Conservation (phyloP, 1,140 invertebrate genomes). For the Drosophila pruinosa region DNA sequence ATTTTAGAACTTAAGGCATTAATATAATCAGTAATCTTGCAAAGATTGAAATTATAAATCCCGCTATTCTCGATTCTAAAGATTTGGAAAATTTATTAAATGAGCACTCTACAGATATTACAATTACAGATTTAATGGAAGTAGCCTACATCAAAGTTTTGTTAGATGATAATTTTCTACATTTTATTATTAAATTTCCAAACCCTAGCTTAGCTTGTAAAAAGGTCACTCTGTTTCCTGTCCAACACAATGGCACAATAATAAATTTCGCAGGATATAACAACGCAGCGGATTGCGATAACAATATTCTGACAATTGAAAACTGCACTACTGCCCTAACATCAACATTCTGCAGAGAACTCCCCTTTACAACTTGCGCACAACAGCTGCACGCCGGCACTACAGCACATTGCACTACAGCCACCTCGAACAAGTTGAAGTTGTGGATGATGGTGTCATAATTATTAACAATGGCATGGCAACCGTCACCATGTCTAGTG, state of each 20-base stretch:
- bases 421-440: background rate
- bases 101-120: conserved; percentile 5
- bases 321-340: conserved; percentile 3
- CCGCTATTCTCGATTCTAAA: background rate
- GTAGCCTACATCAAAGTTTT: conserved; percentile 35
- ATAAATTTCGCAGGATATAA: conserved; percentile 8
- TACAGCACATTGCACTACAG: conserved; percentile 1
- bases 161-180: conserved; percentile 38
- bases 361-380: conserved; percentile 2
- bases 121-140: conserved; percentile 4
- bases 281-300: background rate
- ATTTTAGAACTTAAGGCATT: conserved; percentile 25
- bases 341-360: conserved; percentile 1
- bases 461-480: background rate
- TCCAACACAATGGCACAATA: conserved; percentile 6
- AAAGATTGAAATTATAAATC: background rate
- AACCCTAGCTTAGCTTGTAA: conserved; percentile 30
- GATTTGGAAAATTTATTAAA: background rate
- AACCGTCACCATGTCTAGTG: no score
- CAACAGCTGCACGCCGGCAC: background rate
- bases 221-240: conserved; percentile 1
- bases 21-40: conserved; percentile 16
- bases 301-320: background rate
- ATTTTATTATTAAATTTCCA: conserved; percentile 44
- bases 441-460: background rate